A percentile compares a stretch with the other conserved stretches of the same genome.
Evolutionary conservation across 2,113 vertebrate species (phyloP).

Genomic region (Ardeotis arabs): DNA sequence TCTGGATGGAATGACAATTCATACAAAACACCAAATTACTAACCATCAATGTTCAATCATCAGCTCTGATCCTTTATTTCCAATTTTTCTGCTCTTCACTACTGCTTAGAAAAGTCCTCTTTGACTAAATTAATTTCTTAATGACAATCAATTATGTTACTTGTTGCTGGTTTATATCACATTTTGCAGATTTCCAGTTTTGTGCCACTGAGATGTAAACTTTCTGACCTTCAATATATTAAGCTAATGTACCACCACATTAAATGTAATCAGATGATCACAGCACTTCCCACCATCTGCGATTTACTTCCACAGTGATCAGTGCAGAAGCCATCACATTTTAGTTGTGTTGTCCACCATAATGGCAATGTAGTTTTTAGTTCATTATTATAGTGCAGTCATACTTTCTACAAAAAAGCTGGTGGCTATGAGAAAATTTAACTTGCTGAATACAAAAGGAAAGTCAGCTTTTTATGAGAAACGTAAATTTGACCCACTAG

Average conservation of each 20-base stretch:
- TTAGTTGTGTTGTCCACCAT: background rate
- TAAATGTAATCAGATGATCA: conserved; percentile 48
- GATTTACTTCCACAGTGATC: background rate
- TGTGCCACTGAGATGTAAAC: conserved; percentile 2
- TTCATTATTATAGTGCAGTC: background rate
- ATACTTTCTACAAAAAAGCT: background rate
- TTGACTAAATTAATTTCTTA: conserved; percentile 65
- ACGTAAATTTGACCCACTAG: background rate
- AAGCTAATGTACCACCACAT: conserved; percentile 32
- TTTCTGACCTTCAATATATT: conserved; percentile 62
- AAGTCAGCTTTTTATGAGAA: background rate
- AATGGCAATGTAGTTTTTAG: background rate
- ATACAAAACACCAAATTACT: background rate
- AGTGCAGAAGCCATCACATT: background rate
- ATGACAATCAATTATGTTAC: conserved; percentile 52
- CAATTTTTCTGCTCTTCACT: background rate
- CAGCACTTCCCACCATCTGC: background rate
- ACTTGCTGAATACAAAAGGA: background rate
- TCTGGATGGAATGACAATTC: background rate
- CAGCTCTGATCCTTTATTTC: background rate
- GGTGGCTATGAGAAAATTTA: background rate
- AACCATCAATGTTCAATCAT: background rate
- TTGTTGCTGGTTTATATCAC: conserved; percentile 51
- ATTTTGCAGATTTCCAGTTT: conserved; percentile 60
- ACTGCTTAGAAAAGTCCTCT: conserved; percentile 11